Evolutionary conservation across 2,113 vertebrate genomes (phyloP), one percentile per base, ranked within the genome.

Genomic region (Aegotheles bennettii): DNA sequence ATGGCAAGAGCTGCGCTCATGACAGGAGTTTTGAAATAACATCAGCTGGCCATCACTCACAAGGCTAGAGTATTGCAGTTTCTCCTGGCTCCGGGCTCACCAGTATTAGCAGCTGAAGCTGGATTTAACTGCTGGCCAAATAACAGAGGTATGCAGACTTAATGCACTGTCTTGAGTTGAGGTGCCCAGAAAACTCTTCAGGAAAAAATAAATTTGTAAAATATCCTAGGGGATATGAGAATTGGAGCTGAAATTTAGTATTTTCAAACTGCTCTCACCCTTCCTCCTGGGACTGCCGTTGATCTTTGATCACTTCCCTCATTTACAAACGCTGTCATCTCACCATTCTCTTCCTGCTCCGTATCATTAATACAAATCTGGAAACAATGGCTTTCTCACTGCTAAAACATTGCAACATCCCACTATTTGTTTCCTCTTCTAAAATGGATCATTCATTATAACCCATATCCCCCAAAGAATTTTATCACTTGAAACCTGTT

Each of bases 401-500:
- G 73, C 86, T 96, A 92, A 93, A 96, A 93, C 92, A 86, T 95
- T 93, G 83, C 90, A 95, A 96, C 92, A 97, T 94, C 76, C 85
- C 50, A 43, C 79, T 95, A 93, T 93, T 96, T 96, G 92, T 96
- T 96, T 95, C 93, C 90, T 83, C 69, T 95, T 93, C 92, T 94
- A 86, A 96, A 96, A 90, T 0, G 7, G 85, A 95, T 92, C 92
- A 48, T 94, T 96, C 95, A 92, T 95, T 96, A 94, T 75, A 94
- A 88, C 85, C 93, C 93, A 45, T 92, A 96, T 92, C 85, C 96
- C 96, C 96, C 84, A 89, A 96, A 97, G 96, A 96, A 97, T 96
- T 97, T 96, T 95, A 97, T 97, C 96, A 94, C 91, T 94, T 93
- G 89, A 94, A 97, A 95, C 87, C 76, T 94, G 83, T 96, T 97